phyloP scores from a whole-genome alignment of 2,113 vertebrate species.

The Malurus melanocephalus region DNA sequence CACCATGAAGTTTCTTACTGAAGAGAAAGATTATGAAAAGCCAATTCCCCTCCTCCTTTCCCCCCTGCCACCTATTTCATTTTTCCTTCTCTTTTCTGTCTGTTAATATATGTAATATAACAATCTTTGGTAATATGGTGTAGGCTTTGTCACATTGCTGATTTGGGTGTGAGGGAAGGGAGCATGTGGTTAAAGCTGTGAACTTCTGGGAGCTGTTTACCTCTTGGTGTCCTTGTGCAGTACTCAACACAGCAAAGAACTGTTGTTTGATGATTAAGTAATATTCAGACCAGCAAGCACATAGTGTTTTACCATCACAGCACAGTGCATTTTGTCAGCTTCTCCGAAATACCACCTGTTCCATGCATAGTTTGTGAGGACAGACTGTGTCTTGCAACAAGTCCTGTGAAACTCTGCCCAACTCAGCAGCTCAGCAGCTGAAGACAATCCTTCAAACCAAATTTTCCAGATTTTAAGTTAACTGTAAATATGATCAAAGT shows the following conservation, averaged over 20 bases:
- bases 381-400: neutral
- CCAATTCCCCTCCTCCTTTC: accelerated
- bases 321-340: neutral
- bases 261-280: neutral
- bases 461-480: neutral
- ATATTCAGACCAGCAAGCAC: neutral
- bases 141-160: neutral
- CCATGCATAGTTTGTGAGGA: neutral
- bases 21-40: neutral
- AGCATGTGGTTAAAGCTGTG: neutral
- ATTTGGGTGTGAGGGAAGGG: neutral
- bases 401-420: neutral
- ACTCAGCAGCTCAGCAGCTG: neutral
- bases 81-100: neutral
- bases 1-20: neutral
- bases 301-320: neutral
- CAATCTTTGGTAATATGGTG: neutral
- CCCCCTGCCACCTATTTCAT: neutral
- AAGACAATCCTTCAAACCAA: neutral
- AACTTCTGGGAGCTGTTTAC: neutral
- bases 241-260: neutral
- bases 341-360: neutral
- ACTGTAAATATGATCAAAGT: neutral
- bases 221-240: neutral
- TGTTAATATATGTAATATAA: neutral